phyloP scores from a whole-genome alignment of 2,797 vertebrate species.

The Malacoraja senta region DNA sequence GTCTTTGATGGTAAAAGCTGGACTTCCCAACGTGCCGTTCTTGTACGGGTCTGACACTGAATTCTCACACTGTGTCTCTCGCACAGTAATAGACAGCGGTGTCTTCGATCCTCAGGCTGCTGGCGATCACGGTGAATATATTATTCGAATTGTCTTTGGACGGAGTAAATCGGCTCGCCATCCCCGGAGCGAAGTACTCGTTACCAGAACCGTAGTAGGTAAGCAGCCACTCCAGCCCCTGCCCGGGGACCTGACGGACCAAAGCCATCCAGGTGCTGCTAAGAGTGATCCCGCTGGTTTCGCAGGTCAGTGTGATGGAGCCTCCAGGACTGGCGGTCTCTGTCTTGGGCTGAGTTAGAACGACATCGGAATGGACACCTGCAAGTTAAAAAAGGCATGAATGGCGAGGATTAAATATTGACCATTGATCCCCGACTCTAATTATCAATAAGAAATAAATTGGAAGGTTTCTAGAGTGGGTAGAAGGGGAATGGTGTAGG shows the following conservation, averaged over 20 bases:
- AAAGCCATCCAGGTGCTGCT: neutral
- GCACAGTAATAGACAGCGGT: neutral
- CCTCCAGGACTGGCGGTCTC: neutral
- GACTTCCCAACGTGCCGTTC: too few species aligned
- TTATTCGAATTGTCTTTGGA: neutral
- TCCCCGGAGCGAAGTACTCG: neutral
- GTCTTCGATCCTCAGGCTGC: neutral
- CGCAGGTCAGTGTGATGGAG: neutral
- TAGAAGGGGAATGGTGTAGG: too few species aligned
- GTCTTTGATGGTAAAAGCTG: too few species aligned
- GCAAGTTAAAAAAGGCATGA: neutral
- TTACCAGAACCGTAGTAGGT: neutral
- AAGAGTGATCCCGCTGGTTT: neutral
- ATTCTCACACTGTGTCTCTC: neutral
- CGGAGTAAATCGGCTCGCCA: neutral
- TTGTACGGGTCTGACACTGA: neutral
- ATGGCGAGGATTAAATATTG: too few species aligned
- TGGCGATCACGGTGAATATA: neutral
- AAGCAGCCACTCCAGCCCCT: neutral
- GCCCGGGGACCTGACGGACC: neutral
- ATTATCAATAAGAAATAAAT: too few species aligned
- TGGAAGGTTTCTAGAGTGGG: too few species aligned
- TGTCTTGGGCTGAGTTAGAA: neutral
- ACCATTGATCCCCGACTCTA: too few species aligned
- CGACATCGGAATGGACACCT: neutral